Percentiles rank a stretch among this genome's conserved stretches.
These are phyloP conservation scores for Potamarius usumacintae DNA, from an alignment of 2,113 vertebrate species.

Conservation along the genomic window DNA sequence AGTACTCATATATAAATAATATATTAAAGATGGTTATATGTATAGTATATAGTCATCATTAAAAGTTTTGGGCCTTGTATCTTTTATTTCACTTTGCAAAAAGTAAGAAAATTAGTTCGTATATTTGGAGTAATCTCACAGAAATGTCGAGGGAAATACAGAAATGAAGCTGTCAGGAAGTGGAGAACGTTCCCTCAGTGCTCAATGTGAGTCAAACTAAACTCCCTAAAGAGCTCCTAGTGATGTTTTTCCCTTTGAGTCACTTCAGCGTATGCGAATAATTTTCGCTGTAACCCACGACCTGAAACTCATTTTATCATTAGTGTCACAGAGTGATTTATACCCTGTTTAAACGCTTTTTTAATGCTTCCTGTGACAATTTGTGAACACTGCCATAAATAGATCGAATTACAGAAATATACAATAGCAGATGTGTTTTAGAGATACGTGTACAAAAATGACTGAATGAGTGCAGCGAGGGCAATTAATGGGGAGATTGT, in stretches of 20 bases:
- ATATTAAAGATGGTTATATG: not conserved
- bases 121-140: not conserved
- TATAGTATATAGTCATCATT: not conserved
- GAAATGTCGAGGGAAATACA: not conserved
- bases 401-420: not conserved
- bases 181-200: not conserved
- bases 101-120: not conserved
- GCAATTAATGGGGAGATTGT: not conserved
- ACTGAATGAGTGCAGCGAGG: not conserved
- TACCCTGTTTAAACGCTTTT: not conserved
- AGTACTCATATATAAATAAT: conserved; percentile 12
- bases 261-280: not conserved
- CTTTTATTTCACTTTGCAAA: not conserved
- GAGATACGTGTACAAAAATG: not conserved
- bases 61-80: not conserved
- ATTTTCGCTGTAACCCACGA: not conserved
- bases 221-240: conserved; percentile 5
- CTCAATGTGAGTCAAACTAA: conserved; percentile 1
- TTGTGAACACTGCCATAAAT: not conserved
- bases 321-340: not conserved
- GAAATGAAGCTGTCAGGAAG: not conserved
- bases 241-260: conserved; percentile 16
- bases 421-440: conserved; percentile 1
- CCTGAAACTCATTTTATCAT: not conserved
- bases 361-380: not conserved